These are phyloP conservation scores for Corella eumyota DNA, from an alignment of 23 tunicate species.

Conservation along the genomic window DNA sequence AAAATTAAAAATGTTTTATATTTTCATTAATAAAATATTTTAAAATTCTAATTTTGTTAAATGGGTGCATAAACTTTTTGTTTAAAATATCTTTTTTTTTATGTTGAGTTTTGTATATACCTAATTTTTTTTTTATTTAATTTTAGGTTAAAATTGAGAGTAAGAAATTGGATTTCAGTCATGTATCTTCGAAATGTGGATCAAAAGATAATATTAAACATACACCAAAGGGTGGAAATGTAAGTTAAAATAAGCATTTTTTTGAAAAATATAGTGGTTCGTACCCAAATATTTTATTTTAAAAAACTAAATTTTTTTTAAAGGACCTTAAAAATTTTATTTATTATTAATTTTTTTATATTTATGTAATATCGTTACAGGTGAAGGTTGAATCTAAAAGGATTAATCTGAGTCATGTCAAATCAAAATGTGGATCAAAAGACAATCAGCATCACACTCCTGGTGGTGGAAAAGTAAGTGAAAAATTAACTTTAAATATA, in stretches of 20 bases:
- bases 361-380: slow-evolving; percentile 2
- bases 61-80: too few relatives aligned
- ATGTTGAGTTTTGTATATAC: too few relatives aligned
- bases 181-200: slow-evolving; percentile 66
- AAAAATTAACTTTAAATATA: too few relatives aligned
- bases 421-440: slow-evolving; percentile 73
- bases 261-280: too few relatives aligned
- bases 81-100: too few relatives aligned
- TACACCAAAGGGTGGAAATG: slow-evolving; percentile 75
- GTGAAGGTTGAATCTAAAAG: slow-evolving; percentile 43
- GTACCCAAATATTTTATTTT: too few relatives aligned
- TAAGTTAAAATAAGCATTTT: too few relatives aligned
- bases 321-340: too few relatives aligned
- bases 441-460: slow-evolving; percentile 66
- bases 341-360: too few relatives aligned
- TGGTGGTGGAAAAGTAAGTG: slow-evolving; percentile 62
- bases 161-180: slow-evolving; percentile 35
- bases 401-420: slow-evolving; percentile 47
- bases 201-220: slow-evolving; percentile 56
- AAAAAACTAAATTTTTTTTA: too few relatives aligned
- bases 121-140: too few relatives aligned
- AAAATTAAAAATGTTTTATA: background rate
- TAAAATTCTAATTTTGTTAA: too few relatives aligned
- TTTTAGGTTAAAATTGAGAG: slow-evolving; percentile 60
- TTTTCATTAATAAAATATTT: background rate